Evolutionary conservation across 2,888 invertebrate species (phyloP).

Genomic region (Conus canariensis): DNA sequence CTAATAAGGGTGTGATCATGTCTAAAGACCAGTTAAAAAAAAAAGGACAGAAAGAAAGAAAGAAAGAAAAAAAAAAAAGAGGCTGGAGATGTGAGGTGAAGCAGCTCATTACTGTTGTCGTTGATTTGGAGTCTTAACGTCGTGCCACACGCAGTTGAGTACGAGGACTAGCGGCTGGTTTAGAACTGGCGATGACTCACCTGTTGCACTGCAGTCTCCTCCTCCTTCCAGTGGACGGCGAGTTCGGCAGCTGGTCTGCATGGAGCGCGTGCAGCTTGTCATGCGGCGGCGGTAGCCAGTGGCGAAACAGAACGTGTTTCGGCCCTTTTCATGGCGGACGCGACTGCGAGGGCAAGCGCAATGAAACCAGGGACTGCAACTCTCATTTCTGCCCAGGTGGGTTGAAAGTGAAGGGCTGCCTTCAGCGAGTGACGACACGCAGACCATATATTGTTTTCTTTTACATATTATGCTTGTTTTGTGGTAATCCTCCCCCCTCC

Average conservation of each 20-base stretch:
- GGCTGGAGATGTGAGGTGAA: no score
- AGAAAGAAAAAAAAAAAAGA: no score
- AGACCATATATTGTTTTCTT: no score
- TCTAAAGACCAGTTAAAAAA: no score
- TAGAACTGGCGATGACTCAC: not conserved
- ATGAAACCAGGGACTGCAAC: slow-evolving; percentile 65
- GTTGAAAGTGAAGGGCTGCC: slow-evolving; percentile 23
- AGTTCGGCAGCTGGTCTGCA: slow-evolving; percentile 64
- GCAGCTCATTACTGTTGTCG: no score
- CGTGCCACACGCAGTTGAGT: no score
- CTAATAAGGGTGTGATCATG: no score
- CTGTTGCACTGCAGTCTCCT: slow-evolving; percentile 36
- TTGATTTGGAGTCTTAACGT: no score
- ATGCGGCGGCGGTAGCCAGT: slow-evolving; percentile 70
- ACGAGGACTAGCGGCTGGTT: no score
- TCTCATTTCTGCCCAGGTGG: slow-evolving; percentile 72
- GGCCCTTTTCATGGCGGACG: slow-evolving; percentile 67
- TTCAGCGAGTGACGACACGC: not conserved
- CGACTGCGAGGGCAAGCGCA: slow-evolving; percentile 62
- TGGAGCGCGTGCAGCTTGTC: slow-evolving; percentile 70
- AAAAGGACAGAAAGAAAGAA: no score
- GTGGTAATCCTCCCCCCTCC: no score
- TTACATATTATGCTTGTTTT: no score
- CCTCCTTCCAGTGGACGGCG: slow-evolving; percentile 70
- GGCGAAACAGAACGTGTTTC: slow-evolving; percentile 62